A percentile compares a stretch with the other conserved stretches of the same genome.
Evolutionary conservation across 1,140 invertebrate genomes (phyloP).

Genomic region (Aporrectodea caliginosa): DNA sequence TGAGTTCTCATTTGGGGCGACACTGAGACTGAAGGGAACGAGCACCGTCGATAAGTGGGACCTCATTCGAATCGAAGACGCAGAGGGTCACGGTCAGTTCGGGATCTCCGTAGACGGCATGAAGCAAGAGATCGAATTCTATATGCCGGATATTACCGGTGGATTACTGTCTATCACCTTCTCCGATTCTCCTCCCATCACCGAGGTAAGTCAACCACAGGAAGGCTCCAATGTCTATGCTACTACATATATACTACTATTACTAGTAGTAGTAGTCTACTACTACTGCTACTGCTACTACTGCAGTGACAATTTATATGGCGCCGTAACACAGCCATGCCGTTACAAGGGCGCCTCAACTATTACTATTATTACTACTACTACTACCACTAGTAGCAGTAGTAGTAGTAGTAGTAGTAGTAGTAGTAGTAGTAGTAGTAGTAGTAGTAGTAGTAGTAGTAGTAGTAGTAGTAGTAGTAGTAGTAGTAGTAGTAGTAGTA

Average conservation of each 20-base stretch:
- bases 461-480: background rate
- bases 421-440: background rate
- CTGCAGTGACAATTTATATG: no score
- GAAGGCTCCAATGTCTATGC: background rate
- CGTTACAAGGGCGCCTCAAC: no score
- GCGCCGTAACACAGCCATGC: no score
- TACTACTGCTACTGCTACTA: background rate
- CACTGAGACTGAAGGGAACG: background rate
- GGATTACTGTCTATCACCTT: background rate
- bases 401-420: background rate
- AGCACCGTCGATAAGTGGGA: background rate
- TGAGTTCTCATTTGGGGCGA: background rate
- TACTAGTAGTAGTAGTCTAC: background rate
- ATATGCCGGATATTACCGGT: background rate
- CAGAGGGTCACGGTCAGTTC: background rate
- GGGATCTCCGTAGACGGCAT: background rate
- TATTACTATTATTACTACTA: background rate
- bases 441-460: background rate
- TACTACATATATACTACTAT: background rate
- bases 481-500: background rate
- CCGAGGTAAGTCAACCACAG: no score
- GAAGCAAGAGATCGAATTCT: background rate
- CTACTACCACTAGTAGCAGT: background rate
- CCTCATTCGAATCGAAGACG: background rate
- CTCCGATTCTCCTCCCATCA: no score